Conservation (phyloP, 2,888 invertebrate species). For the Aspidapion aeneum region DNA sequence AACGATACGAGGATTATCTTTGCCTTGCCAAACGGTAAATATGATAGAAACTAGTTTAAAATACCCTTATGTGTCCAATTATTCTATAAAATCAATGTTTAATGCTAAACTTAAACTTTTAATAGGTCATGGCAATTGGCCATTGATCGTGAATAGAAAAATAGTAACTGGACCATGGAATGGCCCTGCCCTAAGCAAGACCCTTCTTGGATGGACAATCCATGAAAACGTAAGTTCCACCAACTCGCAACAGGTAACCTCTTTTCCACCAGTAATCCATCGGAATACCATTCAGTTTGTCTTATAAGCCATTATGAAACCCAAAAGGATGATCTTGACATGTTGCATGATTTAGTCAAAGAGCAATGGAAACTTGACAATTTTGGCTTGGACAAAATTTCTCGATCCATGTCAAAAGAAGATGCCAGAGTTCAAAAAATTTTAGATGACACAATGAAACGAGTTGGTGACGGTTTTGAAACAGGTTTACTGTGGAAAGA, state of each 20-base stretch:
- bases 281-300: not conserved
- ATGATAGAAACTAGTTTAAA: not conserved
- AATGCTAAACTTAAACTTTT: not conserved
- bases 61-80: not conserved
- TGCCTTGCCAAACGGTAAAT: not conserved
- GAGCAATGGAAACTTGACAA: not conserved
- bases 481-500: constrained; percentile 13
- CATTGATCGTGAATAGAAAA: not conserved
- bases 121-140: no score
- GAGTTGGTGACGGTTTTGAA: constrained; percentile 12
- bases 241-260: no score
- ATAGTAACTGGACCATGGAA: not conserved
- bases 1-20: not conserved
- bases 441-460: no score
- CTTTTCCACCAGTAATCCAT: no score
- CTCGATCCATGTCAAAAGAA: no score
- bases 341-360: not conserved
- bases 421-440: no score
- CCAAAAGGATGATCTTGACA: not conserved
- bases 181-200: not conserved
- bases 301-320: not conserved
- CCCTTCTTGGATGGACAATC: no score
- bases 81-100: not conserved
- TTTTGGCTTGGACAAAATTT: no score
- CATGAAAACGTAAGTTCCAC: not conserved